Percentiles rank a stretch among this genome's conserved stretches.
phyloP scores from a whole-genome alignment of 2,888 invertebrate species.

The Idaea aversata region DNA sequence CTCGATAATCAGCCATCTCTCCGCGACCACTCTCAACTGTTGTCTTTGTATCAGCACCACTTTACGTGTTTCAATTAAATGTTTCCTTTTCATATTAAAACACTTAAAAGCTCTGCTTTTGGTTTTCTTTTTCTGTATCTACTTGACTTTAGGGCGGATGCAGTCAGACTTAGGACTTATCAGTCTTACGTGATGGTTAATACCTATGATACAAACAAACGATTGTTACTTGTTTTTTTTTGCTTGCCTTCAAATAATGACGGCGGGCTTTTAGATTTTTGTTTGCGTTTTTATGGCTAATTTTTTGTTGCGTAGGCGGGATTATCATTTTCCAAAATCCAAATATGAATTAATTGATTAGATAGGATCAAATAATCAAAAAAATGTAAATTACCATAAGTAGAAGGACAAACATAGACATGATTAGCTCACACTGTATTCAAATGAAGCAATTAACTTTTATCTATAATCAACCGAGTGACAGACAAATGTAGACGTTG shows the following conservation, averaged over 20 bases:
- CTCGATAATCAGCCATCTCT: neutral
- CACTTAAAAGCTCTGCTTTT: neutral
- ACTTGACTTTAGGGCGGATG: neutral
- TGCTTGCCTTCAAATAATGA: no score
- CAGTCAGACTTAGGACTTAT: neutral
- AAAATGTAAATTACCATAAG: neutral
- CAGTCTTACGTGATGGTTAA: neutral
- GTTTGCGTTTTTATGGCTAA: neutral
- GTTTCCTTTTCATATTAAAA: neutral
- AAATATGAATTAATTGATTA: neutral
- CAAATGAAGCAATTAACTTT: slow-evolving; percentile 15
- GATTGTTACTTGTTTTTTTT: no score
- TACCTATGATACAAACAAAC: no score
- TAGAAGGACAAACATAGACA: neutral
- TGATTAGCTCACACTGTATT: neutral
- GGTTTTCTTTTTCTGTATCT: neutral
- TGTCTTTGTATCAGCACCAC: neutral
- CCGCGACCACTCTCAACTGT: neutral
- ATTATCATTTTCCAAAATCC: neutral
- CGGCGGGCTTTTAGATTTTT: no score
- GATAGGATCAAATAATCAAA: neutral
- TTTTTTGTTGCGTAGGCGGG: neutral
- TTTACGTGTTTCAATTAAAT: neutral
- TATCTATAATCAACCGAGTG: slow-evolving; percentile 15
- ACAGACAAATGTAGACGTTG: neutral